These are phyloP conservation scores for Tragelaphus scriptus DNA, from an alignment of 2,113 vertebrate species.

Conservation along the genomic window DNA sequence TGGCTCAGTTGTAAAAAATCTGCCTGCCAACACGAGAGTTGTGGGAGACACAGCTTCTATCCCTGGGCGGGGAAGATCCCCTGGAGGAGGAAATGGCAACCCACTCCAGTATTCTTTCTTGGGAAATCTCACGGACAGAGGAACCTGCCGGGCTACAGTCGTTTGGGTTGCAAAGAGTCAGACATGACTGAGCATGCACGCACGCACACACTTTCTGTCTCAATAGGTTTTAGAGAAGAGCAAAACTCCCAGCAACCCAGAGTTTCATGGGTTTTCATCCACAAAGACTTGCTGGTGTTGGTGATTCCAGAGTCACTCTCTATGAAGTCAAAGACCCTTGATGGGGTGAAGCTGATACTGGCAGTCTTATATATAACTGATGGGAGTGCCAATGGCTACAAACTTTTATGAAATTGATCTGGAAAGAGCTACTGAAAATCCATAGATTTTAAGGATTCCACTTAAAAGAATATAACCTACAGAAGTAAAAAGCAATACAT, in stretches of 20 bases:
- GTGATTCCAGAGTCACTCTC: neutral
- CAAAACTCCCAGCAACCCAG: neutral
- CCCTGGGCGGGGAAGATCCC: neutral
- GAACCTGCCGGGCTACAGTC: neutral
- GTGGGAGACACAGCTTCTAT: neutral
- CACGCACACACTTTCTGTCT: neutral
- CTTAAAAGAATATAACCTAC: neutral
- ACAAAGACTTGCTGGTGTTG: neutral
- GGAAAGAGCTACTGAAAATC: neutral
- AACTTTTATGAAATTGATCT: neutral
- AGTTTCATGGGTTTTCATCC: neutral
- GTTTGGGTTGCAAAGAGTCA: accelerated
- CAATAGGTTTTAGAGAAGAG: neutral
- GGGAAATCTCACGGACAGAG: neutral
- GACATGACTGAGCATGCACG: neutral
- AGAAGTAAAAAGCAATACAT: neutral
- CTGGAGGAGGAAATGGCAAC: neutral
- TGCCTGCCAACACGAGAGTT: accelerated
- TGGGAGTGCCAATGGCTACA: neutral
- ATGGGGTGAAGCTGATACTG: neutral
- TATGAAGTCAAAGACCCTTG: neutral
- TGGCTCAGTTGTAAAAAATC: neutral
- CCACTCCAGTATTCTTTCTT: neutral
- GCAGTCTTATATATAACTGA: neutral
- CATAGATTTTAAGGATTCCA: neutral